Evolutionary conservation across 1,140 invertebrate species (phyloP), one percentile per base, ranked within the genome.

Genomic region (Heliconius himera): DNA sequence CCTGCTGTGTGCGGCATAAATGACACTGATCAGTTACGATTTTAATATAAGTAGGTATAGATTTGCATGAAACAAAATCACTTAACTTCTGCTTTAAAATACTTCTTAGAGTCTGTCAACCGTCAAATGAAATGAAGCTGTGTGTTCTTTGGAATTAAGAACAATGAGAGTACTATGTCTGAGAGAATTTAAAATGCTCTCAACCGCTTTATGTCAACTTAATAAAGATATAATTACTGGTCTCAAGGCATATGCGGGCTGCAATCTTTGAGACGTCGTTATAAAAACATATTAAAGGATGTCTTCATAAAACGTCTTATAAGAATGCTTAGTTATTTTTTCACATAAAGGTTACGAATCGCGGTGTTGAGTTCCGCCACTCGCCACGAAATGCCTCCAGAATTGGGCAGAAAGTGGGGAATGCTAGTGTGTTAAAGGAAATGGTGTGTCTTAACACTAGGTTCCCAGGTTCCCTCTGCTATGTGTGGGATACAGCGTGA

Each of bases 161-260:
- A 76, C 74, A 76, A 76, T 70, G 74, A 70, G 60, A 49, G 38
- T 66, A 70, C 20, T 76, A 70, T 76, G 29, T 46, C 22, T 70
- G 70, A 76, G 66, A 36, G 74, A 76, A 76, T 76, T 76, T 76
- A 76, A 76, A 76, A 76, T 76, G 74, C 60, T 70, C 66, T 70
- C 36, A 70, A 76, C 38, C 56, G 38, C 54, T 76, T 79, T 79
- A 76, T 76, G 46, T 41, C 22, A 76, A 74, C 60, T 79, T 73
- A 70, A 74, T 29, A 41, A 70, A 70, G 60, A 56, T 66, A 74
- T 78, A 73, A 66, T 74, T 74, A 70, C 46, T 74, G 46, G 51
- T 66, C 49, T 78, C 33, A 80, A 80, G 76, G 38, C 74, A 73
- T 70, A 81, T 81, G 79, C 79, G 79, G 79, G 79, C 56, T 29